A percentile compares a stretch with the other conserved stretches of the same genome.
phyloP scores from a whole-genome alignment of 2,797 vertebrate genomes.

The Parotocinclus haroldoi region DNA sequence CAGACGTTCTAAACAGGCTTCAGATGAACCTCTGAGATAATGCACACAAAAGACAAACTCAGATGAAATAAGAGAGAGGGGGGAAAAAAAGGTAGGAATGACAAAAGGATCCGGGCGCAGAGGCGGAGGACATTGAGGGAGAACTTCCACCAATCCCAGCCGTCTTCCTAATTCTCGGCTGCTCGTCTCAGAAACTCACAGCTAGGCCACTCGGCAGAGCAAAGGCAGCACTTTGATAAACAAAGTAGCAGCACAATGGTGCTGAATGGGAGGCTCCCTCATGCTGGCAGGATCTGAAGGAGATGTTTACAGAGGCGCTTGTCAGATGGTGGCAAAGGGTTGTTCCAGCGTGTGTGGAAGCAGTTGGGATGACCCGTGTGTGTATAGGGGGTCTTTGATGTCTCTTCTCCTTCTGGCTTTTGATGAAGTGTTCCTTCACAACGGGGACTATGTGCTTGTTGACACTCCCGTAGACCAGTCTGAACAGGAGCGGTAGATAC shows the following conservation, averaged over 20 bases:
- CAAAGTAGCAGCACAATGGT: constrained; percentile 62
- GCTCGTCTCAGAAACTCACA: constrained; percentile 30
- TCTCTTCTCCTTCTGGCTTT: constrained; percentile 51
- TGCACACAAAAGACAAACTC: constrained; percentile 28
- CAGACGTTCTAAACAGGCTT: constrained; percentile 17
- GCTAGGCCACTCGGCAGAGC: constrained; percentile 27
- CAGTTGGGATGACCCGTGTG: constrained; percentile 57
- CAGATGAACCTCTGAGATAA: constrained; percentile 37
- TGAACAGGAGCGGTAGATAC: constrained; percentile 10
- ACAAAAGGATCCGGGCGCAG: constrained; percentile 39
- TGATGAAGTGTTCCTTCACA: constrained; percentile 66
- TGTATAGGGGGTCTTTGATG: constrained; percentile 35
- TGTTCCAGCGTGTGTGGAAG: constrained; percentile 59
- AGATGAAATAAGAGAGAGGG: constrained; percentile 9
- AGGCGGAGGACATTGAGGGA: constrained; percentile 30
- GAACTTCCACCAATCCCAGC: constrained; percentile 50
- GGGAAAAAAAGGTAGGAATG: constrained; percentile 17
- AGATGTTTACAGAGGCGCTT: constrained; percentile 68
- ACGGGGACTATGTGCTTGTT: constrained; percentile 57
- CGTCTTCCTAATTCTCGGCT: constrained; percentile 40
- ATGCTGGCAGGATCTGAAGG: constrained; percentile 69
- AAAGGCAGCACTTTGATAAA: constrained; percentile 65
- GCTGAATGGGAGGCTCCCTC: constrained; percentile 60
- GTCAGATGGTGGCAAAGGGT: constrained; percentile 64
- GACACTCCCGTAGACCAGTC: constrained; percentile 55